These are phyloP conservation scores for Drosophila dunni DNA, from an alignment of 1,140 invertebrate genomes.

Conservation along the genomic window DNA sequence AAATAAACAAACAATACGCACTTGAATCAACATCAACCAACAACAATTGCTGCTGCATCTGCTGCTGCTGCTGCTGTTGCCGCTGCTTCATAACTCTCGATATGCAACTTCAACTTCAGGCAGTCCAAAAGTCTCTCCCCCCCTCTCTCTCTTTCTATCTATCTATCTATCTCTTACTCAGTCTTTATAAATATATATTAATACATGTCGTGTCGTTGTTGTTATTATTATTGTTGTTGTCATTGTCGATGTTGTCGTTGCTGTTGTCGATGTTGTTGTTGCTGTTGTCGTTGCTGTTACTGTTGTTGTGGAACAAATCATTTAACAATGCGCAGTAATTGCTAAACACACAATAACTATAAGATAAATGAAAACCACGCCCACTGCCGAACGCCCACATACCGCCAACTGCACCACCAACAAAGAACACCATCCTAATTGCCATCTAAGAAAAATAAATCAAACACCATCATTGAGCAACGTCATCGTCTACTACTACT, in stretches of 20 bases:
- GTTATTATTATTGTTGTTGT: slow-evolving; percentile 12
- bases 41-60: slow-evolving; percentile 59
- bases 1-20: slow-evolving; percentile 39
- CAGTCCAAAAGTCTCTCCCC: slow-evolving; percentile 8
- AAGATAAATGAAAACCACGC: slow-evolving; percentile 42
- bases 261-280: slow-evolving; percentile 28
- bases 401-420: slow-evolving; percentile 50
- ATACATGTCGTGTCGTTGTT: background rate
- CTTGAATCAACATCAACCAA: slow-evolving; percentile 35
- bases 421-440: slow-evolving; percentile 39
- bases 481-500: slow-evolving; percentile 26
- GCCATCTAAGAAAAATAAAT: slow-evolving; percentile 47
- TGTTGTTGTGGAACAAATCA: slow-evolving; percentile 46
- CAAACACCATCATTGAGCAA: slow-evolving; percentile 49
- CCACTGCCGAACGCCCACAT: slow-evolving; percentile 45
- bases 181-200: slow-evolving; percentile 31
- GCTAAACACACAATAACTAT: slow-evolving; percentile 43
- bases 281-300: slow-evolving; percentile 48
- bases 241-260: slow-evolving; percentile 15
- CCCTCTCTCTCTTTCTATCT: slow-evolving; percentile 2
- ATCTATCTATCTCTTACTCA: slow-evolving; percentile 7
- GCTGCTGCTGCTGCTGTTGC: slow-evolving; percentile 52
- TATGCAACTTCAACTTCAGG: slow-evolving; percentile 19
- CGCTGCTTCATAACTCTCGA: slow-evolving; percentile 34
- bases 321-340: slow-evolving; percentile 13